Evolutionary conservation across 2,113 vertebrate species (phyloP), one percentile per base, ranked within the genome.

Genomic region (Pluvianellus socialis): DNA sequence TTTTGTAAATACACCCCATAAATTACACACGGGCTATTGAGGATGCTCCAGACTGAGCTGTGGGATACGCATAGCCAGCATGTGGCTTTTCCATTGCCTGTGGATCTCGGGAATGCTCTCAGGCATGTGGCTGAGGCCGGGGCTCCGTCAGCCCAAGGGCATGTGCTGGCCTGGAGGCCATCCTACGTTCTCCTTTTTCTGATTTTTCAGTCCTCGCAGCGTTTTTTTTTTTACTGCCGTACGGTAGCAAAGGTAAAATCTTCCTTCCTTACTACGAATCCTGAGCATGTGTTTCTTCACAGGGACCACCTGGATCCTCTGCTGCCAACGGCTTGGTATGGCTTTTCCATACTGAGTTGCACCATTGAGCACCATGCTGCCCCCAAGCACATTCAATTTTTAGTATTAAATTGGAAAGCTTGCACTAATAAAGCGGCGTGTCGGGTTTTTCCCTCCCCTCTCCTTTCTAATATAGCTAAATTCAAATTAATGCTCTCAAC

Each of bases 11-110:
- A 93, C 44, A 89, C 6, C 47, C 86, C 35, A 65, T 93, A 94
- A 96, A 94, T 94, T 68, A 49, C 86, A 67, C 6, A 2, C 3
- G 42, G 67, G 42, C 21, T 67, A 87, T 61, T 44, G 68, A 62
- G 92, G 86, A 24, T 33, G 50, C 23, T 68, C 67, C 88, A 88
- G 65, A 3, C 65, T n/a, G 76, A 8, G 4, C 55, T 52, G 74
- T 77, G 92, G 79, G 88, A 83, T 65, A 33, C 38, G n/a, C 44
- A 70, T 63, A 76, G 75, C 45, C 88, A 73, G 8, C 32, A 6
- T 33, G 86, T 55, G 95, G 91, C 91, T 96, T 96, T 94, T 95
- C 67, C 83, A 84, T 91, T 66, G 79, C 91, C 63, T 82, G 12
- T 38, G 79, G 45, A 33, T 19, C 65, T 91, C 0, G 3, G 80